Percentiles rank a stretch among this genome's conserved stretches.
Conservation (phyloP, 2,797 vertebrate genomes). For the Platalea minor region DNA sequence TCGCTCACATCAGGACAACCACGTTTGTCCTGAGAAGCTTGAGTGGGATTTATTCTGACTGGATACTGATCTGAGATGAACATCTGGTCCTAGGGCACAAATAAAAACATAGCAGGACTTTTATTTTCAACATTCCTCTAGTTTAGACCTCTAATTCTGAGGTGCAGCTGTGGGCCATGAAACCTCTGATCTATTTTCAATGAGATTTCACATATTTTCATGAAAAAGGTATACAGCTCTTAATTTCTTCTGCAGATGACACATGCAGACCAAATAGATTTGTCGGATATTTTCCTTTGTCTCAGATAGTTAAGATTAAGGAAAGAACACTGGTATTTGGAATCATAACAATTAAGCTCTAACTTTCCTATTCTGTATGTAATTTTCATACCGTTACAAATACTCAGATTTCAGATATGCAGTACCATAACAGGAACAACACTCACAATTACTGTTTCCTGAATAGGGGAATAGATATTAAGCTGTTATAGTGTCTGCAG, state of each 20-base stretch:
- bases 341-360: not conserved
- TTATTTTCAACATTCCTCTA: not conserved
- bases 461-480: not conserved
- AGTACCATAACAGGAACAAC: not conserved
- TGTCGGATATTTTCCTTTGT: not conserved
- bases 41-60: accelerated
- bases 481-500: not conserved
- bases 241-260: slow-evolving; percentile 11
- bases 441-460: not conserved
- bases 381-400: not conserved
- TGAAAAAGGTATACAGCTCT: not conserved
- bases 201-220: not conserved
- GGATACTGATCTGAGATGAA: not conserved
- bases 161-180: not conserved
- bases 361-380: not conserved
- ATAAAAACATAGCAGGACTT: not conserved
- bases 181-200: not conserved
- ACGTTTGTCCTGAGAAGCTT: not conserved
- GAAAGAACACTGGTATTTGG: not conserved
- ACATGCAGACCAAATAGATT: not conserved
- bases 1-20: not conserved
- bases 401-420: not conserved
- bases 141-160: not conserved
- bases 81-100: not conserved
- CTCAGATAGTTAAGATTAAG: not conserved